Base-by-base conservation (phyloP, 2,797 vertebrate genomes). In the Myioborus melanocephalus region DNA sequence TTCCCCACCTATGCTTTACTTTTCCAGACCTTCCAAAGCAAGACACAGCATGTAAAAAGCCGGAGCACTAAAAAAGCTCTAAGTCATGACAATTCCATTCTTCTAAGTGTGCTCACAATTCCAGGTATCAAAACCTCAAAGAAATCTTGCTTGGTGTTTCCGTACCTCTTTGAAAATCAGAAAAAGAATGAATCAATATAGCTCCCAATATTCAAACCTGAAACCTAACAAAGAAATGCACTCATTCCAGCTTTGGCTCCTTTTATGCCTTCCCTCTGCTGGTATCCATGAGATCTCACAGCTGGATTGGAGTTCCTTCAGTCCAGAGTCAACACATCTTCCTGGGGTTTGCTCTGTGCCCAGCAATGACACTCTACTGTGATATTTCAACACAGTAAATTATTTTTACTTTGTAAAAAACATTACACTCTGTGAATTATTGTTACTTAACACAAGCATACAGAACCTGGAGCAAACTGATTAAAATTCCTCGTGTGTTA, bases 141-240 rank as follows among this genome's bases (percentile, higher is more conserved):
- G 37, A 87, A 68, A 47, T 21, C 15, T 56, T 1, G 9, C 0
- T 0, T 5, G 21, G 43, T 66, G 19, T 52, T 32, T 10, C 26
- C 37, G 23, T 24, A 66, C 43, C 52, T 93, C 81, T 37, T 27
- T 59, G 11, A 37, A 59, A 59, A 35, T 27, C 73, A 87, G 37
- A 95, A 95, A 84, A 12, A 12, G 7, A 57, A 0, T 80, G 75
- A 83, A 76, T 46, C 35, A 27, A 41, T 82, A 27, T 32, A 86
- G n/a, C 39, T 78, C 61, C 53, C 37, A 44, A 59, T 57, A 87
- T 28, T 12, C 39, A 30, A 87, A 95, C 83, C 91, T 46, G 19
- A 85, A 92, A 43, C 30, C 39, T 39, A 46, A 35, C 27, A 27
- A 55, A 78, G 66, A 94, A 78, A 72, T 56, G 57, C 55, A 72